phyloP scores from a whole-genome alignment of 2,797 vertebrate genomes.

The Rhynchotus rufescens region DNA sequence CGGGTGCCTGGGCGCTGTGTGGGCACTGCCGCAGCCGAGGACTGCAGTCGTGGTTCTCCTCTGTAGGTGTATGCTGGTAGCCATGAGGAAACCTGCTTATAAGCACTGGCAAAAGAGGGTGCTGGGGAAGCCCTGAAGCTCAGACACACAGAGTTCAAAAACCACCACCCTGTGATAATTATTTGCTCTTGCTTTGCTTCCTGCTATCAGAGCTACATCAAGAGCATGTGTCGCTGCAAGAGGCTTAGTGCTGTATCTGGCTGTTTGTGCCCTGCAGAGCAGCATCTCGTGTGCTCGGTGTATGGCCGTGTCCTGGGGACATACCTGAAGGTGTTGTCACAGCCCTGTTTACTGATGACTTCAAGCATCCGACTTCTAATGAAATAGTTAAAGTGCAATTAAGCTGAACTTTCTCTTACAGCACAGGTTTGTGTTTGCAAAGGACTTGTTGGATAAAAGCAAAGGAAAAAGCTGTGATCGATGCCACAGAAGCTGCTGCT shows the following conservation, averaged over 20 bases:
- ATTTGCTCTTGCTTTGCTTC: not conserved
- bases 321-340: not conserved
- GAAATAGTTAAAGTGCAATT: not conserved
- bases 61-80: not conserved
- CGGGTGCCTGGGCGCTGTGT: not conserved
- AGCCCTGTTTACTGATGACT: not conserved
- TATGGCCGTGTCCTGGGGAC: not conserved
- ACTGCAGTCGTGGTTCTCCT: not conserved
- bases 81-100: not conserved
- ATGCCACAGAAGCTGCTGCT: not conserved
- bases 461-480: not conserved
- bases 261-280: not conserved
- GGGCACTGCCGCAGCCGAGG: not conserved
- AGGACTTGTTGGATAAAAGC: not conserved
- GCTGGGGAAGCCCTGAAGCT: not conserved
- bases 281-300: not conserved
- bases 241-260: not conserved
- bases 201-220: not conserved
- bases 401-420: not conserved
- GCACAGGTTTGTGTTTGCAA: not conserved
- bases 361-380: not conserved
- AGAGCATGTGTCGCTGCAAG: not conserved
- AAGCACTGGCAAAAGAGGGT: not conserved
- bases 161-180: not conserved
- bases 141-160: not conserved